These are phyloP conservation scores for Rousettus leschenaultii DNA, from an alignment of 2,113 vertebrate genomes.

Conservation along the genomic window DNA sequence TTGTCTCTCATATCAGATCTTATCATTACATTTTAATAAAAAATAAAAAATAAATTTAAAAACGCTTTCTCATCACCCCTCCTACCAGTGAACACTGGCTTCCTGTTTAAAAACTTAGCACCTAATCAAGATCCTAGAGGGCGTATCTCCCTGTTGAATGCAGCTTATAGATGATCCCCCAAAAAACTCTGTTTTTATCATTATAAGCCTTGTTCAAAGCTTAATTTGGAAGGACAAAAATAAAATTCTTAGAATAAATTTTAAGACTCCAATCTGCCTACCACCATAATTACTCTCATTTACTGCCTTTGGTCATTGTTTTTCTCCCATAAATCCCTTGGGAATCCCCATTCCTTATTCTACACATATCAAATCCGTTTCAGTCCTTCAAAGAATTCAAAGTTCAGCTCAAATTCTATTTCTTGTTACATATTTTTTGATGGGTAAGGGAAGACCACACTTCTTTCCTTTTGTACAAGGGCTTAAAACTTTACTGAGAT, in stretches of 20 bases:
- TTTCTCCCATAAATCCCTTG: neutral
- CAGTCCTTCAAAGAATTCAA: neutral
- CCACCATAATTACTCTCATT: neutral
- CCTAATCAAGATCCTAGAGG: neutral
- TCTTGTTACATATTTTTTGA: neutral
- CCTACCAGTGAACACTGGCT: neutral
- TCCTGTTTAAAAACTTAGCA: neutral
- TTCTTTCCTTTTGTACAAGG: neutral
- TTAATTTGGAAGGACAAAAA: neutral
- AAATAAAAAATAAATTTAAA: neutral
- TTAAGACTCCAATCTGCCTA: neutral
- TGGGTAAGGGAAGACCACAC: neutral
- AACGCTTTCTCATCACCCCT: neutral
- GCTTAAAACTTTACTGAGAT: constrained; percentile 17
- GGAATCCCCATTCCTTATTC: neutral
- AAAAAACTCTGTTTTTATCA: neutral
- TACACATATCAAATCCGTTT: neutral
- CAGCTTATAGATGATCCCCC: neutral
- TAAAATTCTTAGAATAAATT: neutral
- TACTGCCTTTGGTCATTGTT: neutral
- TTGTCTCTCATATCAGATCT: neutral
- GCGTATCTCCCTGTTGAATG: neutral
- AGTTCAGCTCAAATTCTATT: neutral
- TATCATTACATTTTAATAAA: neutral
- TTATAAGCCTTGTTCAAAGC: neutral